Evolutionary conservation across 2,888 invertebrate species (phyloP), one percentile per base, ranked within the genome.

Genomic region (Drosophila kuntzei): DNA sequence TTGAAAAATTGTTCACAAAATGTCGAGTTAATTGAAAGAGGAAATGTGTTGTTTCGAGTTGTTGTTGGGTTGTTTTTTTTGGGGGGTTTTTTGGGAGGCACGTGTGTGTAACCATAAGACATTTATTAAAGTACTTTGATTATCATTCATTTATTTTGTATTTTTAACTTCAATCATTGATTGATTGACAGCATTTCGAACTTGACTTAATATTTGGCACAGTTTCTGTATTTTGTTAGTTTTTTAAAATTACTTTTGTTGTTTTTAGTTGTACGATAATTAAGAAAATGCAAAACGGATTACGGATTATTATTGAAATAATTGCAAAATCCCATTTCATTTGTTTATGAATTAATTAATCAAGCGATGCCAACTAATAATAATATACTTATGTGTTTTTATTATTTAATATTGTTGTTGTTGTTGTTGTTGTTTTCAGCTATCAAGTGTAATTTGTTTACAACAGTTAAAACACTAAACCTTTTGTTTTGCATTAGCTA

Each of bases 101-200:
- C 74, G 77, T 86, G 92, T 92, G 92, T 92, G 91, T 92, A 92
- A 92, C 92, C 92, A 92, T 90, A 90, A 90, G 92, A 92, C 92
- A 92, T 92, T 90, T 71, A 76, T 80, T 66, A 71, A 75, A 59
- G 11, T 76, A 74, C 66, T 64, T 74, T 64, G 71, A 61, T 71
- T 70, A 67, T 49, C 47, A 58, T 55, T 72, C n/a, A n/a, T n/a
- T 60, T 47, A 39, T 51, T 49, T 49, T 22, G 54, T 47, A 1
- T 5, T 12, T 32, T 32, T 68, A 47, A 25, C 9, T 65, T 76
- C 51, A 41, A 62, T 50, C 32, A 36, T 54, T 49, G 59, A 41
- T 55, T 37, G 5, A 20, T 41, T 25, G 27, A 58, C 32, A 50
- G 57, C 65, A 57, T 47, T 65, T 55, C 18, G 43, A 51, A 43